Evolutionary conservation across 2,797 vertebrate species (phyloP), one percentile per base, ranked within the genome.

Genomic region (Enteromius radiatus): DNA sequence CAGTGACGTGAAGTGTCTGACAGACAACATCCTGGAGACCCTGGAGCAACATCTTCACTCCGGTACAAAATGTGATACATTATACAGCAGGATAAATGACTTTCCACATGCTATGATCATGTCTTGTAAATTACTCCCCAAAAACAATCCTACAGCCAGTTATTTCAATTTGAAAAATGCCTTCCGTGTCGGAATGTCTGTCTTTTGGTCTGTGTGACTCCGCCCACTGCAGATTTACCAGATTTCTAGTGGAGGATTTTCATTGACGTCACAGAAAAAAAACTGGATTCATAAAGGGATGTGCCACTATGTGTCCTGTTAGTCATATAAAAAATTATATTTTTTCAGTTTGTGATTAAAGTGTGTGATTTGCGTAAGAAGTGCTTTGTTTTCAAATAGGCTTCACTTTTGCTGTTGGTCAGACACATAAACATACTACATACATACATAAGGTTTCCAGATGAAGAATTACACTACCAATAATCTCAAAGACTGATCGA

Each of bases 1-100:
- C 88, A 88, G 91, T 2, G 94, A 98, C 0, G 92, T 98, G 84
- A 95, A 94, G 49, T 92, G 90, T 83, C 94, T 97, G 84, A 94
- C 95, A 26, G 89, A 95, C 84, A 93, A 92, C 89, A 95, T 97
- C 87, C 85, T 98, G 86, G 92, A 91, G 68, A 92, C 95, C 88
- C 89, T 96, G 84, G 96, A 96, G 88, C 91, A 89, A 59, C 93
- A 95, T 63, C 94, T 93, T 82, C 90, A 91, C 21, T n/a, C 43
- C n/a, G 68, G 28, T 49, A 17, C 14, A 23, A 56, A 61, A 33
- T 1, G 33, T n/a, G 12, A 19, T 33, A 5, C 31, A 14, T 77
- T 52, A 38, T 38, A 56, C 56, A 33, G 3, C 49, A 26, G 5
- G 4, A 5, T 19, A 38, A 67, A 67, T 67, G 4, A 68, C 19